Evolutionary conservation across 2,113 vertebrate genomes (phyloP), one percentile per base, ranked within the genome.

Genomic region (Carassius auratus): DNA sequence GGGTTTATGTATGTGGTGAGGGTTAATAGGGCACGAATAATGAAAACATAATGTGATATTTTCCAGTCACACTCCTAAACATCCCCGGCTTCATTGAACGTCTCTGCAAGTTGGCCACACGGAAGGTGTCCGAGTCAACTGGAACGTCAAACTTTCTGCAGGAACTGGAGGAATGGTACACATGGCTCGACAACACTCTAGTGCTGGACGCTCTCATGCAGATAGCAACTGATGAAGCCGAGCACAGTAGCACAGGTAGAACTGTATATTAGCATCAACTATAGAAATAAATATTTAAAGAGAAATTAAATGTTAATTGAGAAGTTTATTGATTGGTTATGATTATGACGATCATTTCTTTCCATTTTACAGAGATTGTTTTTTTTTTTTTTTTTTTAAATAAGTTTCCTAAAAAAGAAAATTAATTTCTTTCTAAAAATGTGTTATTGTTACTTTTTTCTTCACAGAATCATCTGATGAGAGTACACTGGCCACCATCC

Each of bases 51-150:
- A 33, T 69, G 36, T 59, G n/a, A 17, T 64, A 3, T 85, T 36
- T 57, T 76, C 36, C 75, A 99, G 97, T 98, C 5, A 97, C 98
- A 0, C 94, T 99, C 81, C 91, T 99, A 88, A 98, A 97, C 92
- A 99, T 99, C 92, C 97, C 98, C n/a, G 98, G 97, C 71, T 99
- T 99, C 88, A 97, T 99, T 2, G 97, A 99, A 89, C 94, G 97
- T 0, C 90, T 99, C 77, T 99, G 98, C 92, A 98, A 98, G 73
- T 92, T 99, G 91, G 98, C 98, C 23, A 99, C 97, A 0, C 89
- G 98, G 62, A 99, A 99, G 78, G 97, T 99, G 26, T 98, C 98
- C 0, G 98, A 99, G 90, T 97, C 97, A 30, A 96, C 97, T 0
- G 97, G 97, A 50, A 96, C 97, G 23, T 94, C 96, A 21, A 98